Percentiles rank a stretch among this genome's conserved stretches.
Evolutionary conservation across 2,888 invertebrate genomes (phyloP).

Genomic region (Acronicta leporina): DNA sequence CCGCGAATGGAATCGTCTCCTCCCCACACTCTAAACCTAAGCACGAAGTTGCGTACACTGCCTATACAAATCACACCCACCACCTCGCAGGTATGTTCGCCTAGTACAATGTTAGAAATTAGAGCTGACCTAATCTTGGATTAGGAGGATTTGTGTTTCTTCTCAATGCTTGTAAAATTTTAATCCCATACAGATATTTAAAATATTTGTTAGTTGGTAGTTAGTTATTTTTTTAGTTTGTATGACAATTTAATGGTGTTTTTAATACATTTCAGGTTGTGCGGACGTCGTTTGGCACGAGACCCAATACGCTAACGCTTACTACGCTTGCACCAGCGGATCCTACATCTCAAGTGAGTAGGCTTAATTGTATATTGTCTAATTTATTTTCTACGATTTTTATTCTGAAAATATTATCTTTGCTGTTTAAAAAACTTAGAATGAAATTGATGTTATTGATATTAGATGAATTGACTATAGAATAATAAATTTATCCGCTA

Average conservation of each 20-base stretch:
- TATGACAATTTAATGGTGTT: background rate
- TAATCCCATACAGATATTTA: conserved; percentile 8
- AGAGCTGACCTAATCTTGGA: conserved; percentile 81
- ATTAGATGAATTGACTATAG: no score
- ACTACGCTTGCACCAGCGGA: conserved; percentile 81
- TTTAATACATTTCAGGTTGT: conserved; percentile 70
- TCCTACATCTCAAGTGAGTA: conserved; percentile 62
- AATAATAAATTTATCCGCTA: no score
- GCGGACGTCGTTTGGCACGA: conserved; percentile 77
- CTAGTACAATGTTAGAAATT: conserved; percentile 81
- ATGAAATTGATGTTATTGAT: no score
- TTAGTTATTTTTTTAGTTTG: no score
- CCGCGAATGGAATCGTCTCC: conserved; percentile 74
- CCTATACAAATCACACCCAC: conserved; percentile 84
- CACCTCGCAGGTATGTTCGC: conserved; percentile 83
- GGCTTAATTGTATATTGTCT: background rate
- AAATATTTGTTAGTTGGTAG: background rate
- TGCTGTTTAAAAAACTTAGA: no score
- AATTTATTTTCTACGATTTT: no score
- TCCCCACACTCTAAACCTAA: conserved; percentile 79
- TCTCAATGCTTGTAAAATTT: background rate
- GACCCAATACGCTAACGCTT: conserved; percentile 81
- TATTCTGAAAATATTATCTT: no score
- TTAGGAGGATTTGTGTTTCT: conserved; percentile 57
- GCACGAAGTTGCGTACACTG: conserved; percentile 83